Percentiles rank a stretch among this genome's conserved stretches.
Conservation (phyloP, 2,113 vertebrate genomes). For the Typhlomys cinereus region DNA sequence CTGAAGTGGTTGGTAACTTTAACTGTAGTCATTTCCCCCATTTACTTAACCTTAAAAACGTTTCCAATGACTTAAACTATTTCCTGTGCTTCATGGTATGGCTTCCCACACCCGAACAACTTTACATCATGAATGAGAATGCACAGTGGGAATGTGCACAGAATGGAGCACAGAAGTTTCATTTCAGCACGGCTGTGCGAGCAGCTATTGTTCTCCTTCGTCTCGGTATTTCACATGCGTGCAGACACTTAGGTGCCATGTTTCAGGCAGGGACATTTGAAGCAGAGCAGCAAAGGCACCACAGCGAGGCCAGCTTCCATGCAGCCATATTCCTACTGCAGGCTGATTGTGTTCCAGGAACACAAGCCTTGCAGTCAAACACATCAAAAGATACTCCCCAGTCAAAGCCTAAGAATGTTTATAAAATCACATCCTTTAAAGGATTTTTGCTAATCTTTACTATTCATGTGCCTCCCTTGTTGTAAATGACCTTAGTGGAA, state of each 20-base stretch:
- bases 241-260: not conserved
- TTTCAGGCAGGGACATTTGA: not conserved
- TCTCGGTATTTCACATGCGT: not conserved
- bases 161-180: constrained; percentile 80
- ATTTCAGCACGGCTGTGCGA: constrained; percentile 70
- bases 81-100: constrained; percentile 87
- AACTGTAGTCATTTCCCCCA: constrained; percentile 80
- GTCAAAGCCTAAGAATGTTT: not conserved
- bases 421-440: constrained; percentile 16
- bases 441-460: constrained; percentile 23
- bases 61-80: constrained; percentile 87
- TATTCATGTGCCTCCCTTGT: not conserved
- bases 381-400: not conserved
- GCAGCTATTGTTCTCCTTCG: constrained; percentile 46
- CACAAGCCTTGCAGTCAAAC: not conserved
- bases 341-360: not conserved
- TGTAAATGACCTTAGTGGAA: not conserved
- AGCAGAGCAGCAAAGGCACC: not conserved
- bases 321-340: not conserved
- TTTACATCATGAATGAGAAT: constrained; percentile 88
- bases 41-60: constrained; percentile 86
- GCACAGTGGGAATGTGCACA: constrained; percentile 81
- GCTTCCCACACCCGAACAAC: constrained; percentile 85
- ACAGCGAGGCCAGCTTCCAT: accelerated
- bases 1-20: constrained; percentile 81